Evolutionary conservation across 2,888 invertebrate species (phyloP).

Genomic region (Eupithecia insigniata): DNA sequence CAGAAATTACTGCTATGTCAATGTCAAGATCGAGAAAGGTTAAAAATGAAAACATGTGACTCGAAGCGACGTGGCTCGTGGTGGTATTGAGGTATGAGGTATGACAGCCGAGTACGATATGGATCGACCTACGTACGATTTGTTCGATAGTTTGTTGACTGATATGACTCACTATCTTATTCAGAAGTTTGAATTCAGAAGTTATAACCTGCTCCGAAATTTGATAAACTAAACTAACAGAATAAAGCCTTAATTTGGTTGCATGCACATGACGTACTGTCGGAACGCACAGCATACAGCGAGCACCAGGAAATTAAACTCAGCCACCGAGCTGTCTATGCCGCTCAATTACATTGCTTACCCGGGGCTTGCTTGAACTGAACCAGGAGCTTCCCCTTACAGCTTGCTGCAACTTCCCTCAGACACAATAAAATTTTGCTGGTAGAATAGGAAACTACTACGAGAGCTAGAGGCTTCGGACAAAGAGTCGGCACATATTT

Average conservation of each 20-base stretch:
- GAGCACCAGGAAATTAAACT: slow-evolving; percentile 44
- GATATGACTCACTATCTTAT: not conserved
- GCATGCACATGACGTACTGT: slow-evolving; percentile 30
- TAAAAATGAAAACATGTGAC: too few relatives aligned
- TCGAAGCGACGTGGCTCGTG: too few relatives aligned
- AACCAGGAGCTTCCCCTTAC: not conserved
- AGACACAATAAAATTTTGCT: not conserved
- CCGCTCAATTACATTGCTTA: slow-evolving; percentile 46
- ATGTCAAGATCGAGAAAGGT: too few relatives aligned
- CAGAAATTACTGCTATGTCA: too few relatives aligned
- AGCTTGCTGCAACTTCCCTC: not conserved
- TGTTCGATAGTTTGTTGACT: not conserved
- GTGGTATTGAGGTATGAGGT: too few relatives aligned
- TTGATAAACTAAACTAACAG: slow-evolving; percentile 23
- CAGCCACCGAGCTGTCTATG: slow-evolving; percentile 41
- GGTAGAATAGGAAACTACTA: not conserved
- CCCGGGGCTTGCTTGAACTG: slow-evolving; percentile 25
- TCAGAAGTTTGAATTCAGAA: not conserved
- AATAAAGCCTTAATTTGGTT: slow-evolving; percentile 26
- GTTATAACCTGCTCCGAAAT: not conserved
- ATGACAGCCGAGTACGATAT: not conserved
- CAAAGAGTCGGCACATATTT: not conserved
- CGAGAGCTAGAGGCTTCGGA: too few relatives aligned
- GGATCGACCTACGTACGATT: not conserved
- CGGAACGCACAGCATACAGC: slow-evolving; percentile 22